These are phyloP conservation scores for Neostethus bicornis DNA, from an alignment of 2,797 vertebrate species.

Conservation along the genomic window DNA sequence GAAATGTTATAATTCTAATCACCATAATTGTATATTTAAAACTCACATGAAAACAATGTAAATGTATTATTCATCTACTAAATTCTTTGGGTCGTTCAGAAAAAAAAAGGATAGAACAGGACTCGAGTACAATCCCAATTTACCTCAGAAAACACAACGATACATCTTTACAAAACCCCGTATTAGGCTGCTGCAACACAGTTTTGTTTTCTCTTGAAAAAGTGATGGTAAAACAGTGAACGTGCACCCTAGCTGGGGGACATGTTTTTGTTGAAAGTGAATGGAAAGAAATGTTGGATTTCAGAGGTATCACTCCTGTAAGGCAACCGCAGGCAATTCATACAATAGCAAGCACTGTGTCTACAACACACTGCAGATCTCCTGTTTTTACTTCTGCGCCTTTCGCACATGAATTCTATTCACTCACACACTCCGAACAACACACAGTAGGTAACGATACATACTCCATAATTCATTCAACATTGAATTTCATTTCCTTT, in stretches of 20 bases:
- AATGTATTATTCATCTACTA: too few species aligned
- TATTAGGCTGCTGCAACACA: slow-evolving; percentile 74
- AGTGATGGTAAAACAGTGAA: slow-evolving; percentile 78
- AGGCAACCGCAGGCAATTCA: slow-evolving; percentile 83
- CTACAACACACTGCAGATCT: slow-evolving; percentile 67
- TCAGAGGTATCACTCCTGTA: slow-evolving; percentile 83
- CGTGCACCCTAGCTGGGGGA: slow-evolving; percentile 80
- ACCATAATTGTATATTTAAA: too few species aligned
- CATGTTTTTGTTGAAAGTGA: slow-evolving; percentile 83
- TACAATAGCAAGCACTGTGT: slow-evolving; percentile 69
- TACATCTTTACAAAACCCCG: slow-evolving; percentile 74
- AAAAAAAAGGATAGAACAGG: slow-evolving; percentile 37
- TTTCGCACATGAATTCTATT: slow-evolving; percentile 67
- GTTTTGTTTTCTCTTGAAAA: slow-evolving; percentile 85
- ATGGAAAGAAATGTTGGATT: slow-evolving; percentile 79
- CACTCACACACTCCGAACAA: slow-evolving; percentile 64
- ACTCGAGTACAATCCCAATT: slow-evolving; percentile 46
- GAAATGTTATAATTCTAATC: too few species aligned
- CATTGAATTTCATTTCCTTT: slow-evolving; percentile 76
- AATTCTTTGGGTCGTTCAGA: slow-evolving; percentile 47
- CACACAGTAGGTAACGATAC: slow-evolving; percentile 70
- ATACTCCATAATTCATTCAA: slow-evolving; percentile 77
- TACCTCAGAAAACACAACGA: slow-evolving; percentile 58
- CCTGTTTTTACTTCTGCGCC: slow-evolving; percentile 71
- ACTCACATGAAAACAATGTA: too few species aligned